Conservation (phyloP, 2,113 vertebrate species). For the Aldabrachelys gigantea region DNA sequence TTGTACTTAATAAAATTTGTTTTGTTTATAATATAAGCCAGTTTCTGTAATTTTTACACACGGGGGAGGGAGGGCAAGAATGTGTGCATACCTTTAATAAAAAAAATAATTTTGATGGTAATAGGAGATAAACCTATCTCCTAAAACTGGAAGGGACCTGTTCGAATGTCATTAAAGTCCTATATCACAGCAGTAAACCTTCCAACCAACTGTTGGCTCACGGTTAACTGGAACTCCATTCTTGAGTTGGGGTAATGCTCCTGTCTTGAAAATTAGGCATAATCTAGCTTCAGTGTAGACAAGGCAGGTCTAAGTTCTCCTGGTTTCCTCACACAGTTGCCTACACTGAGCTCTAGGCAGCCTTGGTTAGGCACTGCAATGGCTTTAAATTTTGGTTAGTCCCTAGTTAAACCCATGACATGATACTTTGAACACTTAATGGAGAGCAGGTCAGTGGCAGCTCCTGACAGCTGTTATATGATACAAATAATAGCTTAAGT, state of each 20-base stretch:
- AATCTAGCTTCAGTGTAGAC: fast-evolving
- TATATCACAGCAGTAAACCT: fast-evolving
- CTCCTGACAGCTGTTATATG: background rate
- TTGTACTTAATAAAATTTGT: too few species aligned
- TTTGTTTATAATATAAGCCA: too few species aligned
- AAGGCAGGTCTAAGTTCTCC: background rate
- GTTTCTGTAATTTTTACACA: too few species aligned
- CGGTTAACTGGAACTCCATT: background rate
- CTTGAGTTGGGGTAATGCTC: fast-evolving
- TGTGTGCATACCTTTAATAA: too few species aligned
- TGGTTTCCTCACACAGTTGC: background rate
- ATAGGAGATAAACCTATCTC: too few species aligned
- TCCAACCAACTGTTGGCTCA: background rate
- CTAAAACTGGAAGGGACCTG: background rate
- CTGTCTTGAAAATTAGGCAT: background rate
- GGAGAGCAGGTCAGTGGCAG: background rate
- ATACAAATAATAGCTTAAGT: too few species aligned
- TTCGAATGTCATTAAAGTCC: background rate
- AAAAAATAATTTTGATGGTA: too few species aligned
- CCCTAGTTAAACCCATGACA: background rate
- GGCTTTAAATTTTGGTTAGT: background rate
- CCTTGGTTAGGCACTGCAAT: background rate
- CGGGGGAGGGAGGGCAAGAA: too few species aligned
- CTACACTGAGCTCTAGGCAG: background rate
- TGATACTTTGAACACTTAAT: background rate